Evolutionary conservation across 2,888 invertebrate genomes (phyloP).

Genomic region (Standfussiana lucernea): DNA sequence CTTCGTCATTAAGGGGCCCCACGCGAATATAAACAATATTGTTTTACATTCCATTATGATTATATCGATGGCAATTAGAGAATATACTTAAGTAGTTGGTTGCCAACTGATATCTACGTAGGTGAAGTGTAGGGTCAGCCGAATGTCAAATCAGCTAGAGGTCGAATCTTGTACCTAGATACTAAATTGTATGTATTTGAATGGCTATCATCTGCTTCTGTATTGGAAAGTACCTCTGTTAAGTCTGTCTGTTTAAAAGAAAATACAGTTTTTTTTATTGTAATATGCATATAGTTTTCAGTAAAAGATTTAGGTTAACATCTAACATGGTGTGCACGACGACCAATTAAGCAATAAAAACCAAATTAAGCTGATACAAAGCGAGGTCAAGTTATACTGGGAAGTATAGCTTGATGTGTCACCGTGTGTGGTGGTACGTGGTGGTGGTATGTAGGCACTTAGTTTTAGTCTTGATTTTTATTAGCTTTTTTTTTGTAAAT

Average conservation of each 20-base stretch:
- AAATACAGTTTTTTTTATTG: not conserved
- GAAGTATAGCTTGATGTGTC: no score
- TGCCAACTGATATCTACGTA: slow-evolving; percentile 42
- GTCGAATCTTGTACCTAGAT: slow-evolving; percentile 22
- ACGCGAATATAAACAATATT: slow-evolving; percentile 68
- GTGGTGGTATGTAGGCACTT: no score
- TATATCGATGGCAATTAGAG: slow-evolving; percentile 58
- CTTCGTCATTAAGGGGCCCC: slow-evolving; percentile 61
- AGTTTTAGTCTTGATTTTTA: no score
- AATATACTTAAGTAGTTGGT: slow-evolving; percentile 32
- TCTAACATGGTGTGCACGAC: no score
- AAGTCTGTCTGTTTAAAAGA: not conserved
- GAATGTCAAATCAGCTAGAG: slow-evolving; percentile 48
- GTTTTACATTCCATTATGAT: slow-evolving; percentile 72
- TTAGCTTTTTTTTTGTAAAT: no score
- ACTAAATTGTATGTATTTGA: not conserved
- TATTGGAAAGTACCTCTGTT: not conserved
- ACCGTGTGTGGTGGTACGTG: no score
- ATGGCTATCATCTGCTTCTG: not conserved
- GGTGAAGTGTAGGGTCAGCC: slow-evolving; percentile 39
- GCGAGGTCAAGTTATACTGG: no score
- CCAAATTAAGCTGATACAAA: no score
- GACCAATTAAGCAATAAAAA: no score
- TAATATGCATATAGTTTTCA: not conserved
- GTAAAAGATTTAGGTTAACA: not conserved